Percentiles rank a stretch among this genome's conserved stretches.
These are phyloP conservation scores for Aptenodytes patagonicus DNA, from an alignment of 2,113 vertebrate genomes.

Conservation along the genomic window DNA sequence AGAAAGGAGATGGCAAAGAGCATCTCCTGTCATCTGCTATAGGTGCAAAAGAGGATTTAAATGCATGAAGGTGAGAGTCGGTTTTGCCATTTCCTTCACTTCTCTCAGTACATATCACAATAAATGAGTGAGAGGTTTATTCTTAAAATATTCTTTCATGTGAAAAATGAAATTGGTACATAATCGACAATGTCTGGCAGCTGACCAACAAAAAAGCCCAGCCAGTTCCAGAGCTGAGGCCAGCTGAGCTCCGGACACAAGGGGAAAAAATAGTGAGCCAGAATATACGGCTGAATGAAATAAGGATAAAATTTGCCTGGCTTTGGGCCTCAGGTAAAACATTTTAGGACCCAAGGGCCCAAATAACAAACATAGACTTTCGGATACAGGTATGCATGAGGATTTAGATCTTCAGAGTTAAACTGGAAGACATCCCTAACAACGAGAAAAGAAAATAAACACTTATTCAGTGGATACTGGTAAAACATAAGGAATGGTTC, in stretches of 20 bases:
- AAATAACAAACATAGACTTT: background rate
- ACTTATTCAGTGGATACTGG: background rate
- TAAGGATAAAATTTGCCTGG: background rate
- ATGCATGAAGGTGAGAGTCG: background rate
- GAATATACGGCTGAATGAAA: background rate
- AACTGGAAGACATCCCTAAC: background rate
- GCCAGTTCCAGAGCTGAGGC: background rate
- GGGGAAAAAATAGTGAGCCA: background rate
- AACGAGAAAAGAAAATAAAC: background rate
- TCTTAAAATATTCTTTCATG: background rate
- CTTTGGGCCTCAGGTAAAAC: background rate
- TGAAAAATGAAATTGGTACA: background rate
- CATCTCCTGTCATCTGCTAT: background rate
- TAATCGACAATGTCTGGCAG: background rate
- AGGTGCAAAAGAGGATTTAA: background rate
- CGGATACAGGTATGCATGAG: background rate
- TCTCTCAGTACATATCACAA: background rate
- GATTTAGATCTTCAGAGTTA: background rate
- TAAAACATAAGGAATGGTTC: background rate
- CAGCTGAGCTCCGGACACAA: background rate
- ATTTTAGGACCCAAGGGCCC: background rate
- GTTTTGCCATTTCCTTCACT: background rate
- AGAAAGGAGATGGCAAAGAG: background rate
- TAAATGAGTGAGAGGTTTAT: background rate
- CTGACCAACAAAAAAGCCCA: background rate